Percentiles rank a stretch among this genome's conserved stretches.
Conservation (phyloP, 2,888 invertebrate genomes). For the Agriopis aurantiaria region DNA sequence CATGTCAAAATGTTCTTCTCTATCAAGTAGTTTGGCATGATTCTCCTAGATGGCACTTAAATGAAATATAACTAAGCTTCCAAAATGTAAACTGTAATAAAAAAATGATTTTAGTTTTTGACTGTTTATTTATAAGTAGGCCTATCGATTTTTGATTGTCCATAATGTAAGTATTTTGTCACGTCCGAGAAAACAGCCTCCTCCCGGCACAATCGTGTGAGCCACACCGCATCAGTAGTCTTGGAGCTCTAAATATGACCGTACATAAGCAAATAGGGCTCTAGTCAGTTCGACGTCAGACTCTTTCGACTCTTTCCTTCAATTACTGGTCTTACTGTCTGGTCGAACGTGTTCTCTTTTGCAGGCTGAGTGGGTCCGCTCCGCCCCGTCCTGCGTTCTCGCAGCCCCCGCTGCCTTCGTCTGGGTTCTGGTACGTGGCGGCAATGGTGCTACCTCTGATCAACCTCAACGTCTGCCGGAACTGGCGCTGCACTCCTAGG, state of each 20-base stretch:
- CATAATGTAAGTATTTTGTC: too few relatives aligned
- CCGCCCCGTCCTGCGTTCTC: conserved; percentile 45
- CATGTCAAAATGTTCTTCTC: neutral
- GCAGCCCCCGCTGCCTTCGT: conserved; percentile 43
- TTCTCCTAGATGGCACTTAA: conserved; percentile 19
- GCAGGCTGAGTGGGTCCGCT: neutral
- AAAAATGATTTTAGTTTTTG: too few relatives aligned
- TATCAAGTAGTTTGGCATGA: neutral
- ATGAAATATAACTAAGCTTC: neutral
- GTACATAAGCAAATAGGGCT: too few relatives aligned
- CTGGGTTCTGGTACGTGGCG: conserved; percentile 63
- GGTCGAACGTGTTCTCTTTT: neutral
- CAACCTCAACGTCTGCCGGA: conserved; percentile 47
- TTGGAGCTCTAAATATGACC: too few relatives aligned
- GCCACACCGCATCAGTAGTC: too few relatives aligned
- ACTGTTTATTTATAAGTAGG: too few relatives aligned
- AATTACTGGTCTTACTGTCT: neutral
- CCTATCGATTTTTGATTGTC: too few relatives aligned
- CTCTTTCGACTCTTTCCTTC: too few relatives aligned
- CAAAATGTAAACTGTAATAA: too few relatives aligned
- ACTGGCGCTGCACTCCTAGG: conserved; percentile 67
- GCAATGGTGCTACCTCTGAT: conserved; percentile 68
- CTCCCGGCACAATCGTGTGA: too few relatives aligned
- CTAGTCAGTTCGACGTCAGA: too few relatives aligned
- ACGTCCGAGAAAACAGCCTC: too few relatives aligned